Evolutionary conservation across 1,140 invertebrate genomes (phyloP).

Genomic region (Drosophila triauraria): DNA sequence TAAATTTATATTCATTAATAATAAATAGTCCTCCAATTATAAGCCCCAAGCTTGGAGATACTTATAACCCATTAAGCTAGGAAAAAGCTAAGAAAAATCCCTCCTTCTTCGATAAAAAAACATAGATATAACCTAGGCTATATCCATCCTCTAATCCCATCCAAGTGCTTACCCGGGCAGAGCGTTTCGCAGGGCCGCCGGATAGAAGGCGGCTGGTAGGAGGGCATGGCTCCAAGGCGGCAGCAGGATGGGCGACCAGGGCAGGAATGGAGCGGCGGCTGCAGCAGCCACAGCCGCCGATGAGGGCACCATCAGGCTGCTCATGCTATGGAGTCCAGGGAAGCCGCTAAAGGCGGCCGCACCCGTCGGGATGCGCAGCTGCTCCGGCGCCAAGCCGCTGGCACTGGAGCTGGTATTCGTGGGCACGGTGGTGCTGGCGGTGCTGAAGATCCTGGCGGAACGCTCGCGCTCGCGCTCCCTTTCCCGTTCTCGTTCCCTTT

Average conservation of each 20-base stretch:
- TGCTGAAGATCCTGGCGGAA: slow-evolving; percentile 51
- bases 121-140: neutral
- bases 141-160: neutral
- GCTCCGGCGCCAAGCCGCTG: slow-evolving; percentile 55
- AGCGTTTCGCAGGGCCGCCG: slow-evolving; percentile 87
- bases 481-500: slow-evolving; percentile 26
- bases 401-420: slow-evolving; percentile 61
- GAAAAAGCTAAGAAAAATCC: too few species aligned
- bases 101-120: too few species aligned
- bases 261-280: slow-evolving; percentile 86
- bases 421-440: slow-evolving; percentile 74
- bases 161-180: slow-evolving; percentile 86
- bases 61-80: too few species aligned
- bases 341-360: slow-evolving; percentile 80
- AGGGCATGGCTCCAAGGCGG: slow-evolving; percentile 87
- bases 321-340: slow-evolving; percentile 75
- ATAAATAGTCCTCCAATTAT: too few species aligned
- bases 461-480: slow-evolving; percentile 30
- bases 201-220: slow-evolving; percentile 86
- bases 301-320: slow-evolving; percentile 85
- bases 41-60: too few species aligned
- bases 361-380: slow-evolving; percentile 76
- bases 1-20: too few species aligned
- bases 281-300: slow-evolving; percentile 85
- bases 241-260: slow-evolving; percentile 87